phyloP scores from a whole-genome alignment of 92 coral and sea anemone genomes.

The Palythoa grandiflora region DNA sequence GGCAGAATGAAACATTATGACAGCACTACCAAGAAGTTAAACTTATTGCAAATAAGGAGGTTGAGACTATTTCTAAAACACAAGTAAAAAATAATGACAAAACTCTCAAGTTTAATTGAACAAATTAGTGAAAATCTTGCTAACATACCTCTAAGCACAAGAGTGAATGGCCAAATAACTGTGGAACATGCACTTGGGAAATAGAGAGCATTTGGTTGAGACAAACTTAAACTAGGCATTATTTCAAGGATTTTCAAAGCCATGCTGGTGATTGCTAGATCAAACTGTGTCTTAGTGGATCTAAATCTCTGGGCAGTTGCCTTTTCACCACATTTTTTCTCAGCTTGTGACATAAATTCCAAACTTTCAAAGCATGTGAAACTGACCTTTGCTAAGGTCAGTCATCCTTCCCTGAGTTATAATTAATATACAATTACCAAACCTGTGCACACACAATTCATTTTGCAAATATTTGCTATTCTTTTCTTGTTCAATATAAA shows the following conservation, averaged over 20 bases:
- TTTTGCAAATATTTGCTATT: slow-evolving; percentile 44
- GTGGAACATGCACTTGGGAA: slow-evolving; percentile 3
- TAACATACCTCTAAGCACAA: slow-evolving; percentile 8
- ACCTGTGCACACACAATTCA: slow-evolving; percentile 30
- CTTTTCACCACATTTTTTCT: not conserved
- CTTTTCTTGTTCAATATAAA: slow-evolving; percentile 8
- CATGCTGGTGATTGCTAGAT: slow-evolving; percentile 1
- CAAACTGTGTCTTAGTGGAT: not conserved
- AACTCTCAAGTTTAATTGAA: not conserved
- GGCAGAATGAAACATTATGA: not conserved
- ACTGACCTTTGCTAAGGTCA: slow-evolving; percentile 29
- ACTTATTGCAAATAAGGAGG: not conserved
- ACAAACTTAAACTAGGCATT: not conserved
- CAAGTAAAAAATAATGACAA: not conserved
- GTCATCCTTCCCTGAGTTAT: not conserved
- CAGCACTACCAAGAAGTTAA: not conserved
- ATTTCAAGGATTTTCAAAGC: not conserved
- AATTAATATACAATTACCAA: slow-evolving; percentile 11
- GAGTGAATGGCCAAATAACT: slow-evolving; percentile 8
- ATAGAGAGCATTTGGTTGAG: not conserved
- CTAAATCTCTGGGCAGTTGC: not conserved
- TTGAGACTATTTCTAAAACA: not conserved
- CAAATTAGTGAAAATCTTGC: not conserved
- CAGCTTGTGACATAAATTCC: slow-evolving; percentile 34
- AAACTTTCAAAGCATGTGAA: slow-evolving; percentile 45